Percentiles rank a stretch among this genome's conserved stretches.
Evolutionary conservation across 2,888 invertebrate species (phyloP).

Genomic region (Cybosia mesomella): DNA sequence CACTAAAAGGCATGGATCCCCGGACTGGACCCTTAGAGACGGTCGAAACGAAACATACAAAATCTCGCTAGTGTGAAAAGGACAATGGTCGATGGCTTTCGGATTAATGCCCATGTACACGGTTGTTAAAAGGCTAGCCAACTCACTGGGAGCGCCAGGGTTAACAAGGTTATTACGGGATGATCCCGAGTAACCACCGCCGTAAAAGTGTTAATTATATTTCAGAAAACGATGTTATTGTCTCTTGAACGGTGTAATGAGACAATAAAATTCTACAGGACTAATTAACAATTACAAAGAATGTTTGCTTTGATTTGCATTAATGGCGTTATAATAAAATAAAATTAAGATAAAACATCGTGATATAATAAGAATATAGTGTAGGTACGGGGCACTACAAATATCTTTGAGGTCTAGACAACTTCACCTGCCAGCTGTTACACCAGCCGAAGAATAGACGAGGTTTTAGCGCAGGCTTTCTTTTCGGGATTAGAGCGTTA

Average conservation of each 20-base stretch:
- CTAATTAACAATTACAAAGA: slow-evolving; percentile 6
- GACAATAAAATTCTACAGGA: slow-evolving; percentile 48
- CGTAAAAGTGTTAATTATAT: slow-evolving; percentile 86
- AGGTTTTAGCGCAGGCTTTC: neutral
- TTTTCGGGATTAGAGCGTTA: too few relatives aligned
- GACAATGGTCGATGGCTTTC: slow-evolving; percentile 84
- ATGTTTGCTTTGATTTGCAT: neutral
- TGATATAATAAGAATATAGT: neutral
- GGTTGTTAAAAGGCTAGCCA: slow-evolving; percentile 86
- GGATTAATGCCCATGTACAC: slow-evolving; percentile 86
- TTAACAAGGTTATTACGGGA: slow-evolving; percentile 87
- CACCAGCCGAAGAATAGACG: neutral
- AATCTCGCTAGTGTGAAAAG: slow-evolving; percentile 68
- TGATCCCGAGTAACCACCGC: slow-evolving; percentile 83
- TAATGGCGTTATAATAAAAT: neutral
- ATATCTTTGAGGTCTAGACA: neutral
- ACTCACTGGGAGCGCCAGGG: slow-evolving; percentile 82
- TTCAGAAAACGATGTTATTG: slow-evolving; percentile 78
- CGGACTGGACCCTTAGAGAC: slow-evolving; percentile 80
- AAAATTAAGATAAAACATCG: neutral
- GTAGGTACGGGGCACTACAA: neutral
- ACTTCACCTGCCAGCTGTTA: neutral
- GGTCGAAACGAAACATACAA: slow-evolving; percentile 73
- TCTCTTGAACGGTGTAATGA: slow-evolving; percentile 63
- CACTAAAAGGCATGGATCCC: slow-evolving; percentile 85